Base-by-base conservation (phyloP, 2,113 vertebrate species). In the Protobothrops flavoviridis region DNA sequence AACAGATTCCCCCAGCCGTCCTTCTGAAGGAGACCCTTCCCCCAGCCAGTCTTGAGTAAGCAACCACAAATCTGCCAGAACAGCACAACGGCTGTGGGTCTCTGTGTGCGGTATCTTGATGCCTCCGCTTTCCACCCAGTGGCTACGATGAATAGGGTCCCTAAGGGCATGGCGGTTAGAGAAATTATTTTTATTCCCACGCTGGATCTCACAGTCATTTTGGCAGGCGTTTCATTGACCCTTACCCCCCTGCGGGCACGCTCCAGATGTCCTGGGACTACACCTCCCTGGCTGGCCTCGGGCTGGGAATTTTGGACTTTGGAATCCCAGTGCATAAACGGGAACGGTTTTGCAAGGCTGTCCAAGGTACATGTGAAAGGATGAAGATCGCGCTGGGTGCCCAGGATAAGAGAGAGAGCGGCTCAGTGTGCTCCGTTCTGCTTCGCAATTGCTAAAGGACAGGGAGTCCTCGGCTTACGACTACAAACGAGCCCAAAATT, bases 61-160 rank as follows among this genome's bases (percentile, higher is more conserved):
- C 74, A 20, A 24, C 69, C 2, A 15, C 59, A 33, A 33, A 8
- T 48, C 53, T 39, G 88, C 15, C 43, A 26, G 23, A 1, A 21
- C 3, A 52, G 90, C 64, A 55, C 20, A 21, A 26, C 12, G 39
- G 39, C 13, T 10, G 4, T 20, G 6, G 8, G 21, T 57, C 21
- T 3, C 0, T 53, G 29, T 52, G 48, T 0, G 17, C 0, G 10
- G 48, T 1, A 26, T 59, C 3, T 21, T 61, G 12, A 0, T 12
- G 10, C 10, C 59, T 64, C 59, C 1, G 3, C 9, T 12, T 64
- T 29, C 26, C 26, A 29, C 24, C 26, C 26, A 26, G 59, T 26
- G 12, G 26, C 10, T 1, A 29, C 12, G 26, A 64, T 64, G 11
- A 64, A 64, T 64, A 64, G 26, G 3, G 24, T 26, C 59, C 8